Evolutionary conservation across 2,888 invertebrate genomes (phyloP), one percentile per base, ranked within the genome.

Genomic region (Laspeyria flexula): DNA sequence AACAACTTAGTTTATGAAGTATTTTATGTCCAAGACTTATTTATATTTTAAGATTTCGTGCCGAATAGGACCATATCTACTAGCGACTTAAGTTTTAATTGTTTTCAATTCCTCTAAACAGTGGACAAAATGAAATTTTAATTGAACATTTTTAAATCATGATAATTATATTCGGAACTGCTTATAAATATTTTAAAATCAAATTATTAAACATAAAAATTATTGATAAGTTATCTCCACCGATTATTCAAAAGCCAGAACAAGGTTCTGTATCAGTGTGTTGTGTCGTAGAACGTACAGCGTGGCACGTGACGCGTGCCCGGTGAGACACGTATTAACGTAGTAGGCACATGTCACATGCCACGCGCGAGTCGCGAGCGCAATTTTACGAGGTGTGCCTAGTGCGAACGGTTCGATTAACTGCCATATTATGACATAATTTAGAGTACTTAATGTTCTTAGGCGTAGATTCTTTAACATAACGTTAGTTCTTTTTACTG

Each of bases 351-450:
- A 21, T 21, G 21, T 21, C 21, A 21, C 21, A 21, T 21, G 21
- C 1, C 13, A 13, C 31, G 31, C 9, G 9, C 9, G 46, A 77
- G 80, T 81, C 77, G 75, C 77, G 79, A 79, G 71, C 60, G 67
- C 75, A 59, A 64, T 71, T 71, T 71, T 77, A 71, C 53, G 73
- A 75, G 79, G 79, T 77, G 85, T 81, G 86, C 88, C 86, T 83
- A 81, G 85, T 83, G 87, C 88, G 84, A 86, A 88, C 86, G 90
- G 88, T 90, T 90, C 88, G 89, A 85, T 83, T 86, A 90, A 92
- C 91, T 92, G 91, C 91, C 91, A 92, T 92, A 92, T 92, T 92
- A 92, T 87, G 85, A 90, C 90, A 88, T 92, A 92, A 81, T 88
- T 88, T 90, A 88, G 85, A 80, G 74, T 86, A 88, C 83, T 81